Base-by-base conservation (phyloP, 2,113 vertebrate species). In the Saguinus midas region DNA sequence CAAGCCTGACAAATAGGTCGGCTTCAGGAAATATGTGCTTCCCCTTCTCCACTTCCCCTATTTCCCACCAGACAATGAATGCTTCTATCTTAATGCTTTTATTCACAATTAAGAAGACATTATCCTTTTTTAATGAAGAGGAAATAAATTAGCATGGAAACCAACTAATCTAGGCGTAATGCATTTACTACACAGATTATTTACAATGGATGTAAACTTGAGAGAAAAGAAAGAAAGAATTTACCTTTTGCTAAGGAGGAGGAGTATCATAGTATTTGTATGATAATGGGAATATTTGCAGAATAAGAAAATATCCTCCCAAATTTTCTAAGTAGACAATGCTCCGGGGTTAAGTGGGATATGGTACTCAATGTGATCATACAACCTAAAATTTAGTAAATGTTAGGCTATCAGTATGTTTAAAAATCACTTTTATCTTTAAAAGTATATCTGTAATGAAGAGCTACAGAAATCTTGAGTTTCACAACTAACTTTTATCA, bases 1-100 rank as follows among this genome's bases (percentile, higher is more conserved):
- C 57, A 48, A 93, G 94, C 61, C 80, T 76, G 91, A 94, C 52
- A 96, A 97, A 92, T 91, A 87, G 96, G 93, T 83, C 43, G 16
- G 86, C 55, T 95, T 91, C 93, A 93, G 94, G 94, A 97, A 97
- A 86, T 94, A 48, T n/a, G 52, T 32, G 82, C 88, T 95, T 91
- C 72, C 82, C 80, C 58, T 80, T 95, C 87, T 68, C 66, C 3
- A 5, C 40, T 90, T 96, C 95, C 94, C 82, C 90, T 55, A 57
- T n/a, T 94, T 92, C 88, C 64, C 91, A 96, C 79, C 73, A 91
- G 48, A 95, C 93, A 94, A 96, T 94, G 88, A 95, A 89, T 64
- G 78, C 55, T 85, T 82, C 86, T 96, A 43, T 94, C 95, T 97
- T 91, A 91, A 90, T 32, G 68, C 57, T 66, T 66, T 95, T 52